A percentile compares a stretch with the other conserved stretches of the same genome.
Evolutionary conservation across 2,113 vertebrate genomes (phyloP).

Genomic region (Cichladusa arquata): DNA sequence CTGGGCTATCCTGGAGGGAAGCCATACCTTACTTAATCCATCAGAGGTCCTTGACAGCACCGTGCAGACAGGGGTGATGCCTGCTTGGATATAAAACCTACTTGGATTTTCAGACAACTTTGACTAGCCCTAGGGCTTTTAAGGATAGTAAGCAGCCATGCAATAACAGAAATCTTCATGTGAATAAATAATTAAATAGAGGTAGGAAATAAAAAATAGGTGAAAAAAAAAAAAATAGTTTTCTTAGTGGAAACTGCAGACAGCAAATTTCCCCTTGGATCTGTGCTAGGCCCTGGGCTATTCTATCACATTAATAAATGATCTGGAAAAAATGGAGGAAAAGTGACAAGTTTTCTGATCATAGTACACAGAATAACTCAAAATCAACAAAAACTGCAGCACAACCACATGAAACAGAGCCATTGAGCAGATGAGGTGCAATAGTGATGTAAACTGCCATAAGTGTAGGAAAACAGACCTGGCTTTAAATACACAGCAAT

Average conservation of each 20-base stretch:
- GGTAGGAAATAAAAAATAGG: background rate
- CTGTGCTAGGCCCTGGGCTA: background rate
- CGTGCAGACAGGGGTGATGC: background rate
- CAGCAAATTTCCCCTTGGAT: background rate
- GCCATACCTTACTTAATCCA: background rate
- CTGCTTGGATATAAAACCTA: background rate
- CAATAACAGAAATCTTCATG: background rate
- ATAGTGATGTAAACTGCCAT: background rate
- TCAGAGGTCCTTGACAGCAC: background rate
- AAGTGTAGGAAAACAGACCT: background rate
- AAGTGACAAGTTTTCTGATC: background rate
- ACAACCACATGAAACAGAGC: background rate
- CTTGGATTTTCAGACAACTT: background rate
- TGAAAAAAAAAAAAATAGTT: background rate
- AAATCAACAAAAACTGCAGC: background rate
- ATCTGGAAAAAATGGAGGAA: background rate
- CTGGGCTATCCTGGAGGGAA: background rate
- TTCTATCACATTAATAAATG: background rate
- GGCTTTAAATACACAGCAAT: background rate
- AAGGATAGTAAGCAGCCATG: background rate
- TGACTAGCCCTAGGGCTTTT: background rate
- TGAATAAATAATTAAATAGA: background rate
- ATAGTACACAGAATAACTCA: background rate
- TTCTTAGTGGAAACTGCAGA: background rate
- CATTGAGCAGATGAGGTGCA: background rate